Evolutionary conservation across 2,113 vertebrate genomes (phyloP), one percentile per base, ranked within the genome.

Genomic region (Beaufortia kweichowensis): DNA sequence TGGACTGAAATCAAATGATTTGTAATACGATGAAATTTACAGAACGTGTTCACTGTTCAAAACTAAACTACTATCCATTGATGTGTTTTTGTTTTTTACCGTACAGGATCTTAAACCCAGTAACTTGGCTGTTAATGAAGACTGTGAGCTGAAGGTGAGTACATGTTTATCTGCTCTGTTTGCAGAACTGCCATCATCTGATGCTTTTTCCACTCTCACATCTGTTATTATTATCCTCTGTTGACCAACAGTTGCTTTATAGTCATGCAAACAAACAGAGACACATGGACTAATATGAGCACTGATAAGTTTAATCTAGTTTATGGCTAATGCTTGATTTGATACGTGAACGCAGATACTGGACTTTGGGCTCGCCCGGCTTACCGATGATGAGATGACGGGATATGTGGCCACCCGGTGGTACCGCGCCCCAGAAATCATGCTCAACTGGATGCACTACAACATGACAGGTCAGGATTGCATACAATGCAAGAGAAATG

Each of bases 401-500:
- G 97, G 97, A 2, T 99, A 99, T 0, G 97, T 98, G 66, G 97
- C 97, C 26, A 99, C 97, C 0, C 89, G 97, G 53, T 99, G 97
- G 97, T 99, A 99, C 88, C 82, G 97, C 41, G 97, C 97, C 41
- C 97, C 97, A 0, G 97, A 99, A 88, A 98, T 99, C 88, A 99
- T 99, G 96, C 93, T 99, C 21, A 98, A 99, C 86, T 99, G 97
- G 97, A 99, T 99, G 97, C 97, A 99, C 89, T 99, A 98, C 92
- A 98, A 98, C 90, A 96, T 97, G 91, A 99, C 97, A 86, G 97
- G 97, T 98, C 43, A 7, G 77, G 6, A 66, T 53, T 43, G 79
- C 5, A n/a, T 5, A 28, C 3, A 19, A 31, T 73, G 35, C 10
- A 43, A 39, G 12, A 61, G 28, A 0, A 9, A 41, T 6, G 31